Base-by-base conservation (phyloP, 2,797 vertebrate species). In the Decapterus maruadsi region DNA sequence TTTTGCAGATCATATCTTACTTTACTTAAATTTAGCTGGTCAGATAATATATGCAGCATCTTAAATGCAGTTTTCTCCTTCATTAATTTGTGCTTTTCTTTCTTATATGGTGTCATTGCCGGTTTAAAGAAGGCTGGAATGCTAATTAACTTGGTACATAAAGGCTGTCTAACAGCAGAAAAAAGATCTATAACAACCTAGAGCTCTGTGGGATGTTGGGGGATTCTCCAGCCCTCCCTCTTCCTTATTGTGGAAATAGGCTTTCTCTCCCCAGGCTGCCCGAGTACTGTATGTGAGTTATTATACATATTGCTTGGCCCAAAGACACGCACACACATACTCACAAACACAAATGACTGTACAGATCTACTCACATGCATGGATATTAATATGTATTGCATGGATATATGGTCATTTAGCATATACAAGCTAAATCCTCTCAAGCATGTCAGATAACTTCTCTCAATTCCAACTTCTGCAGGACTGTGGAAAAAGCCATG, bases 91-190 rank as follows among this genome's bases (percentile, higher is more conserved):
- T 69, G 59, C 40, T 80, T 82, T 87, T 82, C 79, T 76, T 85
- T 82, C 82, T 88, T 57, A 78, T 48, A 59, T 2, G 8, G 65
- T 81, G 62, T 86, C 66, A 78, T 73, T 80, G 78, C 36, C 48
- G 68, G 83, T 90, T 91, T 81, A 75, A 88, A 84, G 66, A 75
- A 68, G 58, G 62, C 58, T 74, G 61, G 80, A 82, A 85, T 90
- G 77, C 84, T 79, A 92, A 94, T 94, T 90, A 90, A 68, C 53
- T 26, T 62, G 75, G 55, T 56, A 80, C 73, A 86, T 86, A 88
- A 91, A 90, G 73, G 64, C 83, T 77, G 86, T 74, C 61, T 59
- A 80, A 74, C 19, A 45, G 62, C 46, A 62, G 70, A 60, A 71
- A 68, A 66, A 77, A 83, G 67, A 89, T 83, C 70, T 81, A 86